phyloP scores from a whole-genome alignment of 1,140 invertebrate genomes.

The Procambarus clarkii region DNA sequence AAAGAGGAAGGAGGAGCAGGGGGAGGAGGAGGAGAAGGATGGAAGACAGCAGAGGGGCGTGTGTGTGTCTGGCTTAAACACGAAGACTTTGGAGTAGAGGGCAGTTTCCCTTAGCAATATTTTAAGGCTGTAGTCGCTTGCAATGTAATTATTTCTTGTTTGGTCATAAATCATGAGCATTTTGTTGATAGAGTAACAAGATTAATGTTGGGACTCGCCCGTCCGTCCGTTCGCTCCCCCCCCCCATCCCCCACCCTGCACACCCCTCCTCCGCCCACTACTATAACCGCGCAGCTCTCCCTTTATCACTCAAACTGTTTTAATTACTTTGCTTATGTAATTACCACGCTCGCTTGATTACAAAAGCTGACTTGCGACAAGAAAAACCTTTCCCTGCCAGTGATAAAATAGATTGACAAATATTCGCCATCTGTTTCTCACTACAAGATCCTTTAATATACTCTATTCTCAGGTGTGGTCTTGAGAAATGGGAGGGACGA shows the following conservation, averaged over 20 bases:
- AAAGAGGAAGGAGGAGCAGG: neutral
- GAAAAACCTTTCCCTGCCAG: neutral
- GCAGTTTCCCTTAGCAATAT: neutral
- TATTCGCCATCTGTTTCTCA: no score
- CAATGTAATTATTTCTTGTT: conserved; percentile 22
- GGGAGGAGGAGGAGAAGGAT: neutral
- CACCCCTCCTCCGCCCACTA: neutral
- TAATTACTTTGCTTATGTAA: neutral
- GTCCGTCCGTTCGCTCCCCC: no score
- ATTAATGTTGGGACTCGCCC: conserved; percentile 13
- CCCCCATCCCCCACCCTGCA: no score
- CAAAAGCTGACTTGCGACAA: neutral
- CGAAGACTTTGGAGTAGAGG: neutral
- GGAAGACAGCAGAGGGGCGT: neutral
- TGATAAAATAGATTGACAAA: no score
- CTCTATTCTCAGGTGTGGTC: no score
- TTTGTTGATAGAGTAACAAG: conserved; percentile 39
- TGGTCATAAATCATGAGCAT: conserved; percentile 30
- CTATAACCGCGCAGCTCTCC: neutral
- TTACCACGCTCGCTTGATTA: neutral
- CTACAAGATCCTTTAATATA: no score
- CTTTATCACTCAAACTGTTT: neutral
- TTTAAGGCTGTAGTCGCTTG: neutral
- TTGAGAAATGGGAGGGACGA: no score
- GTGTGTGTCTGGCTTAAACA: neutral